Percentiles rank a stretch among this genome's conserved stretches.
phyloP scores from a whole-genome alignment of 2,113 vertebrate genomes.

The Alouatta palliata region DNA sequence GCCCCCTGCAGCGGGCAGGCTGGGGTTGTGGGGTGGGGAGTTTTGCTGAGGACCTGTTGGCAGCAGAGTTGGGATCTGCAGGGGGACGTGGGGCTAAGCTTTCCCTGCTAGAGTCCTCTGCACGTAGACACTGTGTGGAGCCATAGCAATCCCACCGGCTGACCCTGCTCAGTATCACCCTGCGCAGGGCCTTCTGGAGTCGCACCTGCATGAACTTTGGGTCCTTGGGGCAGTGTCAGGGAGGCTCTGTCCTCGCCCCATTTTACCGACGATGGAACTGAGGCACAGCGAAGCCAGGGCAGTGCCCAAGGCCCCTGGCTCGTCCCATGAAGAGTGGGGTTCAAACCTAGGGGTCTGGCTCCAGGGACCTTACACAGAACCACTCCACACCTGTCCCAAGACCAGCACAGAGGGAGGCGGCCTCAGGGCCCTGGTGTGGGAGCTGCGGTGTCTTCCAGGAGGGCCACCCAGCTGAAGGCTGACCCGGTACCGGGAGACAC shows the following conservation, averaged over 20 bases:
- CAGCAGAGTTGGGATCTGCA: neutral
- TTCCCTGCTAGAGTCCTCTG: neutral
- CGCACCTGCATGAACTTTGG: rapidly evolving
- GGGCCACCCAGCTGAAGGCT: neutral
- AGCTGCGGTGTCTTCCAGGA: rapidly evolving
- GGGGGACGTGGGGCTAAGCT: neutral
- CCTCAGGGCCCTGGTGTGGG: neutral
- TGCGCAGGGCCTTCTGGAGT: neutral
- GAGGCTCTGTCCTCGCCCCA: no score
- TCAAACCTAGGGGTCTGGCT: neutral
- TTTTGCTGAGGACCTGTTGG: neutral
- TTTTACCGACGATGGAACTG: neutral
- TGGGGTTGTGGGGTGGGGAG: no score
- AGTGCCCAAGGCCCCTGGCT: neutral
- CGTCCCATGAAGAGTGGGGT: no score
- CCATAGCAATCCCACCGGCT: neutral
- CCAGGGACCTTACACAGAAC: rapidly evolving
- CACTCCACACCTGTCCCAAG: rapidly evolving
- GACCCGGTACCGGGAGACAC: neutral
- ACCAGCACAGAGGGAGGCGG: neutral
- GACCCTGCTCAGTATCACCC: rapidly evolving
- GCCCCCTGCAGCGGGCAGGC: no score
- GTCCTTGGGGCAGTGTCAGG: neutral
- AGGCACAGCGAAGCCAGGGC: neutral
- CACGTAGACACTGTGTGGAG: neutral